Conservation (phyloP, 2,888 invertebrate species). For the Crioceris asparagi region DNA sequence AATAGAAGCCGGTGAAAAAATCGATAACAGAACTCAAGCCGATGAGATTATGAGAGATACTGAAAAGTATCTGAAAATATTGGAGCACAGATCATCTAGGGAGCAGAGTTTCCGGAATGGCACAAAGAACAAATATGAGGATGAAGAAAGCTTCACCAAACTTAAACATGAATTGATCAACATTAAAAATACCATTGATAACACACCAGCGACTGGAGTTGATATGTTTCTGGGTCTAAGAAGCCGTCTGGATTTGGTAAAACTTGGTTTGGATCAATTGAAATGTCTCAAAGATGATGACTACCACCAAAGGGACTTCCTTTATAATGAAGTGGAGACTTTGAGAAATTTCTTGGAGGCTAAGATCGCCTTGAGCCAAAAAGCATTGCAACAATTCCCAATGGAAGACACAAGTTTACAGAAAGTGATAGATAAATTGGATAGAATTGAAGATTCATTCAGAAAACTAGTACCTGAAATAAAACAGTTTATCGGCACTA, state of each 20-base stretch:
- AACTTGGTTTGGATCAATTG: slow-evolving; percentile 18
- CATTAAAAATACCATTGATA: slow-evolving; percentile 19
- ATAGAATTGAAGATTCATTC: slow-evolving; percentile 17
- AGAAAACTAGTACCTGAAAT: slow-evolving; percentile 16
- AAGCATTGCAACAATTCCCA: slow-evolving; percentile 15
- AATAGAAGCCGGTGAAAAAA: slow-evolving; percentile 14
- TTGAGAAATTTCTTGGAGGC: slow-evolving; percentile 21
- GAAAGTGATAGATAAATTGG: slow-evolving; percentile 11
- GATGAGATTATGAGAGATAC: slow-evolving; percentile 18
- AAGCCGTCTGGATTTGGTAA: slow-evolving; percentile 19
- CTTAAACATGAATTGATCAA: slow-evolving; percentile 15
- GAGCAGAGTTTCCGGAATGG: slow-evolving; percentile 18
- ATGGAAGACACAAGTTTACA: slow-evolving; percentile 12
- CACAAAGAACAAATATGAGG: slow-evolving; percentile 6
- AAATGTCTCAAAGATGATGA: slow-evolving; percentile 15
- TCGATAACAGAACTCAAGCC: slow-evolving; percentile 14
- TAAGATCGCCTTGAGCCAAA: slow-evolving; percentile 17
- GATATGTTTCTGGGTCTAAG: slow-evolving; percentile 16
- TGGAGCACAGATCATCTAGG: slow-evolving; percentile 21
- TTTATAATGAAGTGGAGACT: slow-evolving; percentile 18
- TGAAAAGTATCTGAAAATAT: slow-evolving; percentile 22
- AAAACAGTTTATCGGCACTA: slow-evolving; percentile 17
- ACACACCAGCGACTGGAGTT: slow-evolving; percentile 12
- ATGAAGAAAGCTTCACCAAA: slow-evolving; percentile 14
- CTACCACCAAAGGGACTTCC: slow-evolving; percentile 18